phyloP scores from a whole-genome alignment of 1,140 invertebrate species.

The Ptiloglossa arizonensis region DNA sequence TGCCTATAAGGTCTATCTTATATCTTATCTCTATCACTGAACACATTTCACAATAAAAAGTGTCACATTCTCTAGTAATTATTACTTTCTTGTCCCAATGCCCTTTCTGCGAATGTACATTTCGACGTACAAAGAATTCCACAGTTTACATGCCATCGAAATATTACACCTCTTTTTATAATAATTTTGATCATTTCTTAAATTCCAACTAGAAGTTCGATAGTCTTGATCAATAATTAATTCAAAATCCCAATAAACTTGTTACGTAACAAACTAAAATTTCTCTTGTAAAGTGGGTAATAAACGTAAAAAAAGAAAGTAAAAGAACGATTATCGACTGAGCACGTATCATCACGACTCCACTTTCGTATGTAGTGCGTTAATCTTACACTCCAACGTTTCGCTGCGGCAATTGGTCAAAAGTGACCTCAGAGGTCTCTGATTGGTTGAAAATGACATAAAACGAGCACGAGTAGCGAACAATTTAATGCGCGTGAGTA shows the following conservation, averaged over 20 bases:
- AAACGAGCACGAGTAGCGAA: background rate
- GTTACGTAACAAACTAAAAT: background rate
- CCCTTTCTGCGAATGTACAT: background rate
- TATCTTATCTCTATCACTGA: too few species aligned
- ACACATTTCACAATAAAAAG: background rate
- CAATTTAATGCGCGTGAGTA: background rate
- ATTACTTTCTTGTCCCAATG: background rate
- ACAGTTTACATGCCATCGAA: too few species aligned
- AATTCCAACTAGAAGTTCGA: too few species aligned
- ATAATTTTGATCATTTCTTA: too few species aligned
- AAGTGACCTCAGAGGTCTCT: background rate
- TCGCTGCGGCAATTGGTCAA: conserved; percentile 33
- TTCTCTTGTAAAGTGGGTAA: background rate
- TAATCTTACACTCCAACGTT: too few species aligned
- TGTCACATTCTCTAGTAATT: conserved; percentile 20
- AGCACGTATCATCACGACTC: conserved; percentile 19
- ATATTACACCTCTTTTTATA: too few species aligned
- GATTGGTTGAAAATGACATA: conserved; percentile 22
- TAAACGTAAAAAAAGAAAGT: background rate
- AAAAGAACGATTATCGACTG: conserved; percentile 52
- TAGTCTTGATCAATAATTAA: background rate
- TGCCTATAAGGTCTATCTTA: too few species aligned
- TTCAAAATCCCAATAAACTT: background rate
- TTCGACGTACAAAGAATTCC: too few species aligned
- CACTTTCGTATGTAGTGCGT: conserved; percentile 52